phyloP scores from a whole-genome alignment of 2,888 invertebrate species.

The Patella depressa region DNA sequence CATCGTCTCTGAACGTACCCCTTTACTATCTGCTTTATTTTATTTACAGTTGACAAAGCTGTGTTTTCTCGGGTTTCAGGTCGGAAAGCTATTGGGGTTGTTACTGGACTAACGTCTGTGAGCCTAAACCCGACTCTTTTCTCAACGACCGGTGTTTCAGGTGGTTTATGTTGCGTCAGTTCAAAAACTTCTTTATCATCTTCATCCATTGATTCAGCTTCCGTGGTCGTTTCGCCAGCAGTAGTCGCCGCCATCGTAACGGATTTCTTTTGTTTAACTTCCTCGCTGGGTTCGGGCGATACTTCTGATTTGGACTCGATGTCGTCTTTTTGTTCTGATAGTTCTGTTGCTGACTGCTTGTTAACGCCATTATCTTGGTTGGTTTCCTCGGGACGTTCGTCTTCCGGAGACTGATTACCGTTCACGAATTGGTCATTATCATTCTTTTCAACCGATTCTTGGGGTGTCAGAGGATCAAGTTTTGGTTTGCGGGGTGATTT shows the following conservation, averaged over 20 bases:
- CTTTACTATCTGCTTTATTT: conserved; percentile 48
- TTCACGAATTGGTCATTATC: background rate
- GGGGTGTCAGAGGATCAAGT: background rate
- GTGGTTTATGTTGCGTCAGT: conserved; percentile 36
- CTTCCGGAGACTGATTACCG: conserved; percentile 22
- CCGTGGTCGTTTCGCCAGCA: background rate
- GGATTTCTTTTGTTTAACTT: background rate
- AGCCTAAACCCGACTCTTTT: conserved; percentile 42
- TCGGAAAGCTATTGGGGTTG: conserved; percentile 53
- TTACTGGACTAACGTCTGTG: conserved; percentile 54
- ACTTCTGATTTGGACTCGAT: background rate
- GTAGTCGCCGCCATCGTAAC: background rate
- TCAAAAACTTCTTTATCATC: conserved; percentile 34
- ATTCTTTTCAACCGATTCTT: background rate
- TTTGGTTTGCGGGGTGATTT: background rate
- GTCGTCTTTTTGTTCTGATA: background rate
- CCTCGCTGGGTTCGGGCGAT: background rate
- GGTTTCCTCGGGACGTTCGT: background rate
- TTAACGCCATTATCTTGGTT: background rate
- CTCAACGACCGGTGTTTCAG: conserved; percentile 25
- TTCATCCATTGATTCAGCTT: conserved; percentile 13
- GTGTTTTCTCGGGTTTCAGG: conserved; percentile 56
- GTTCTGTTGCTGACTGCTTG: background rate
- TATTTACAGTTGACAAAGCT: conserved; percentile 45
- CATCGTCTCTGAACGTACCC: conserved; percentile 54